Percentiles rank a stretch among this genome's conserved stretches.
Evolutionary conservation across 2,113 vertebrate genomes (phyloP).

Genomic region (Sialia sialis): DNA sequence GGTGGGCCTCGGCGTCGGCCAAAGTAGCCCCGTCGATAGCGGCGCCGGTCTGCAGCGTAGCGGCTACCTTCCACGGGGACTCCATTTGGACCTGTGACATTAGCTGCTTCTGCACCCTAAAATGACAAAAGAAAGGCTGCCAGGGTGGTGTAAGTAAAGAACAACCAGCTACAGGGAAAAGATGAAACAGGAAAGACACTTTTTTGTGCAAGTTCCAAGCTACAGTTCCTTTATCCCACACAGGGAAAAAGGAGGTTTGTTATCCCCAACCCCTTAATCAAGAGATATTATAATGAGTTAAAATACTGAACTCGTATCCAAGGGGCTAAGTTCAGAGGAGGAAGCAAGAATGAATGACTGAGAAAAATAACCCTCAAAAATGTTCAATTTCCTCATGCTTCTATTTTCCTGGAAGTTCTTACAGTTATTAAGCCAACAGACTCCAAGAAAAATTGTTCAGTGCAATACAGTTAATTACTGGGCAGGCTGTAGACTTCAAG

Average conservation of each 20-base stretch:
- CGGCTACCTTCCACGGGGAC: conserved; percentile 93
- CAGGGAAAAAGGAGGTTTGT: not conserved
- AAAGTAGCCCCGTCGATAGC: conserved; percentile 87
- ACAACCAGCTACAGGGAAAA: not conserved
- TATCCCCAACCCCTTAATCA: not conserved
- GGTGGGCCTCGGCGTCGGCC: conserved; percentile 77
- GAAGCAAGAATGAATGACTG: not conserved
- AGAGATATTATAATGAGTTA: not conserved
- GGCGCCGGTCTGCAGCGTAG: conserved; percentile 91
- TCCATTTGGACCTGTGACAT: conserved; percentile 92
- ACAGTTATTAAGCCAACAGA: not conserved
- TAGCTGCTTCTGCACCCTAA: conserved; percentile 93
- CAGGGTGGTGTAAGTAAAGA: not conserved
- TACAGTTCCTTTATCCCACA: not conserved
- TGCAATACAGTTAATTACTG: not conserved
- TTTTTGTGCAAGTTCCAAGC: not conserved
- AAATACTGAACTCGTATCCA: not conserved
- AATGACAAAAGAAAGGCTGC: not conserved
- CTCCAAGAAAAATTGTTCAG: not conserved
- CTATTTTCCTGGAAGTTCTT: not conserved
- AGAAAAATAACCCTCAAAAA: not conserved
- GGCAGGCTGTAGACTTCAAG: not conserved
- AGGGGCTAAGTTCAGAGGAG: not conserved
- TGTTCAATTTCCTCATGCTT: too few relatives aligned
- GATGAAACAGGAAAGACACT: not conserved